Evolutionary conservation across 2,888 invertebrate genomes (phyloP).

Genomic region (Lamellibrachia columna): DNA sequence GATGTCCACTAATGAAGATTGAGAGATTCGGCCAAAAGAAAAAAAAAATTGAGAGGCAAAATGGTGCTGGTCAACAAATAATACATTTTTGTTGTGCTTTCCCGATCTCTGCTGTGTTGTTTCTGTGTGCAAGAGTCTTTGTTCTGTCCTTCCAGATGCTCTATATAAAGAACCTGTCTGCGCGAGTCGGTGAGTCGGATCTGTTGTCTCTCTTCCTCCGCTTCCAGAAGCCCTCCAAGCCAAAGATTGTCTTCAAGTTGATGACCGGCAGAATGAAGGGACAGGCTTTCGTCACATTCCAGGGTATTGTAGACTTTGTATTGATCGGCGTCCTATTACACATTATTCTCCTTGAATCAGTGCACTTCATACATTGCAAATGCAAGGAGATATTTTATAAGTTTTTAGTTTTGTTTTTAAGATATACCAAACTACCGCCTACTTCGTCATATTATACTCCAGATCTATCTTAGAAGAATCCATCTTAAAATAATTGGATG

Average conservation of each 20-base stretch:
- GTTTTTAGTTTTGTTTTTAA: background rate
- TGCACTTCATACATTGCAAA: background rate
- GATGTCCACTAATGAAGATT: too few species aligned
- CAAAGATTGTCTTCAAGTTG: conserved; percentile 48
- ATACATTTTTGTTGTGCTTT: background rate
- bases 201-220: conserved; percentile 54
- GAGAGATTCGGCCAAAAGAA: too few species aligned
- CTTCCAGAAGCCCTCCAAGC: conserved; percentile 44
- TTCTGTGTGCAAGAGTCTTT: background rate
- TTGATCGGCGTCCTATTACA: background rate
- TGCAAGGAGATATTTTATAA: background rate
- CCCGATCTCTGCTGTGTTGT: background rate
- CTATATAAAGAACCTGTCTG: conserved; percentile 58
- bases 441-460: too few species aligned
- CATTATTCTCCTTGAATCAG: background rate
- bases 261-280: conserved; percentile 60
- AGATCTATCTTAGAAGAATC: too few species aligned
- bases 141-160: conserved; percentile 46
- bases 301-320: conserved; percentile 40
- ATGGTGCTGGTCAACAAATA: too few species aligned
- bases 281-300: conserved; percentile 62
- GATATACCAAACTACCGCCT: background rate
- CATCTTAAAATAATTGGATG: too few species aligned
- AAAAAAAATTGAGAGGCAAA: too few species aligned
- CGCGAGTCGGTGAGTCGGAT: conserved; percentile 52